Evolutionary conservation across 2,797 vertebrate species (phyloP).

Genomic region (Nyctibius grandis): DNA sequence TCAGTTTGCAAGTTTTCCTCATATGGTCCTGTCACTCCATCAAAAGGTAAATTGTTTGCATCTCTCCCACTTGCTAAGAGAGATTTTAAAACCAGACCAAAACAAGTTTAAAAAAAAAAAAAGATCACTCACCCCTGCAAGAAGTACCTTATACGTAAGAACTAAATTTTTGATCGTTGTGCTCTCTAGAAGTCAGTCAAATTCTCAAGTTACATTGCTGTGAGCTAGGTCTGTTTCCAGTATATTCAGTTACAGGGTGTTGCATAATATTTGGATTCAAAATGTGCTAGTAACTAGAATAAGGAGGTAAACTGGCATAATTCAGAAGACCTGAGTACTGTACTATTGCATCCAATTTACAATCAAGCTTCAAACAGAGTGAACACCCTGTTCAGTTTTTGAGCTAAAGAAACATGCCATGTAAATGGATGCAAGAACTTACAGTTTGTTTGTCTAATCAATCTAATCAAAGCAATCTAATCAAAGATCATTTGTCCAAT

Average conservation of each 20-base stretch:
- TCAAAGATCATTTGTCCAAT: background rate
- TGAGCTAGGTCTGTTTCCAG: background rate
- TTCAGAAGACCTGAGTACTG: background rate
- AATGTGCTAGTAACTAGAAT: background rate
- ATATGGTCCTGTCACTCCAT: constrained; percentile 98
- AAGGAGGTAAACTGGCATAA: background rate
- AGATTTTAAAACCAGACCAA: background rate
- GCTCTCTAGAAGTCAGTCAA: background rate
- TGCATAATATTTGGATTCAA: background rate
- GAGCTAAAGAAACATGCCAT: background rate
- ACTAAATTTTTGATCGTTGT: background rate
- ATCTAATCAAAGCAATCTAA: background rate
- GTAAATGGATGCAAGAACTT: background rate
- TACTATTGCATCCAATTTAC: background rate
- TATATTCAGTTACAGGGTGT: background rate
- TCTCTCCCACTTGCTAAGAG: background rate
- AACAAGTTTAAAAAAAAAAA: background rate
- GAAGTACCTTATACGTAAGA: background rate
- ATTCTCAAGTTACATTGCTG: background rate
- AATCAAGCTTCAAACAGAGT: background rate
- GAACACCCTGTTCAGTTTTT: background rate
- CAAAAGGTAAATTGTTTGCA: constrained; percentile 86
- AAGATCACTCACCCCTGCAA: background rate
- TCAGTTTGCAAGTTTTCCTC: constrained; percentile 99
- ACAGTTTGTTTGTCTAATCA: background rate